phyloP scores from a whole-genome alignment of 1,140 invertebrate genomes.

The Tetramorium alpestre region DNA sequence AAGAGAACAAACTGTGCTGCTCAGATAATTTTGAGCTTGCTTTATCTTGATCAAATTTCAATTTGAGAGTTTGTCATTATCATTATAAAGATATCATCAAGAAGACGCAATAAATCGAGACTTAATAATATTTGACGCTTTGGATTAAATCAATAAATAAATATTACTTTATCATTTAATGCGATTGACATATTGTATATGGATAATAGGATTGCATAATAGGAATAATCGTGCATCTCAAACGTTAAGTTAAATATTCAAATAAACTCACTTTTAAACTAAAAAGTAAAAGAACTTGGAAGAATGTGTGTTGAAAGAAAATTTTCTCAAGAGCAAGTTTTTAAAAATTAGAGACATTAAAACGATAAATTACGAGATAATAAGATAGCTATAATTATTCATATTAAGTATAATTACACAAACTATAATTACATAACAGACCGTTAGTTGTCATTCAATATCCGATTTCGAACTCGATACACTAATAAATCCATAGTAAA shows the following conservation, averaged over 20 bases:
- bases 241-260: not conserved
- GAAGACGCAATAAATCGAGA: too few relatives aligned
- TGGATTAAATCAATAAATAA: not conserved
- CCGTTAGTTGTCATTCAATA: not conserved
- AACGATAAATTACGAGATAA: not conserved
- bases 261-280: not conserved
- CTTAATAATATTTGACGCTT: not conserved
- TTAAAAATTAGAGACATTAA: not conserved
- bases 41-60: not conserved
- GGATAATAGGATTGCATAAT: too few relatives aligned
- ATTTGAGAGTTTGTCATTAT: not conserved
- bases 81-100: not conserved
- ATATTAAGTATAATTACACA: not conserved
- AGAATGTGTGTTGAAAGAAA: not conserved
- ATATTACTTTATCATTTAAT: not conserved
- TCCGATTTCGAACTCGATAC: not conserved
- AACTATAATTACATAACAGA: not conserved
- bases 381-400: not conserved
- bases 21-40: not conserved
- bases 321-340: not conserved
- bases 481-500: constrained; percentile 20
- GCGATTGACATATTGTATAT: not conserved
- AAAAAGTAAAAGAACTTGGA: not conserved
- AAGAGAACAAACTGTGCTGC: not conserved
- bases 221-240: too few relatives aligned